Conservation (phyloP, 2,888 invertebrate species). For the Cataglyphis altisquamis region DNA sequence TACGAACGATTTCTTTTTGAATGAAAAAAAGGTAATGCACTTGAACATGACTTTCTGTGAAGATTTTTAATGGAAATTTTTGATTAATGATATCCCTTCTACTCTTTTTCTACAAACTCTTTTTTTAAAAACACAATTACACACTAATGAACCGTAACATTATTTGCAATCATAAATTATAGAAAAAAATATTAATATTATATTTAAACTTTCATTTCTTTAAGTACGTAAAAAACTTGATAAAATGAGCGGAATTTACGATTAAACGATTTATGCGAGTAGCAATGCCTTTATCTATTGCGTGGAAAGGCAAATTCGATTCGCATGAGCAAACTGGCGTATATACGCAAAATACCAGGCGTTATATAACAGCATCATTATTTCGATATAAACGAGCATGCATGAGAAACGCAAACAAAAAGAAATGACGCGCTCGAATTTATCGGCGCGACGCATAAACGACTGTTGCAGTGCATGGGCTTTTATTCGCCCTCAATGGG, state of each 20-base stretch:
- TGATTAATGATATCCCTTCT: no score
- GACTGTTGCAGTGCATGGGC: conserved; percentile 33
- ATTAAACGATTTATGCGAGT: neutral
- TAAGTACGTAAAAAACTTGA: neutral
- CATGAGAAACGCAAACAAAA: neutral
- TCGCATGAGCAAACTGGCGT: neutral
- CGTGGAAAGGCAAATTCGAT: conserved; percentile 1
- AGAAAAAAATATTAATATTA: neutral
- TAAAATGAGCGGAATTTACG: neutral
- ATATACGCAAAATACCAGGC: neutral
- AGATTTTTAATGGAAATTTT: neutral
- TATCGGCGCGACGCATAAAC: conserved; percentile 54
- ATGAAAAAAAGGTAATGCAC: neutral
- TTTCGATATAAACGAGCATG: conserved; percentile 28
- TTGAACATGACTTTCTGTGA: neutral
- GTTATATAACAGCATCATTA: conserved; percentile 38
- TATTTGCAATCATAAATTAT: neutral
- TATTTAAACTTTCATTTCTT: neutral
- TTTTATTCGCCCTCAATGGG: conserved; percentile 42
- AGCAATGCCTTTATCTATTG: neutral
- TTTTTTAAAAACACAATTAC: neutral
- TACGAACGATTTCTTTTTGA: neutral
- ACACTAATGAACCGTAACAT: neutral
- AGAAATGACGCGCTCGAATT: conserved; percentile 52
- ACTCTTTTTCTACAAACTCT: no score